Evolutionary conservation across 2,888 invertebrate species (phyloP).

Genomic region (Ochropleura leucogaster): DNA sequence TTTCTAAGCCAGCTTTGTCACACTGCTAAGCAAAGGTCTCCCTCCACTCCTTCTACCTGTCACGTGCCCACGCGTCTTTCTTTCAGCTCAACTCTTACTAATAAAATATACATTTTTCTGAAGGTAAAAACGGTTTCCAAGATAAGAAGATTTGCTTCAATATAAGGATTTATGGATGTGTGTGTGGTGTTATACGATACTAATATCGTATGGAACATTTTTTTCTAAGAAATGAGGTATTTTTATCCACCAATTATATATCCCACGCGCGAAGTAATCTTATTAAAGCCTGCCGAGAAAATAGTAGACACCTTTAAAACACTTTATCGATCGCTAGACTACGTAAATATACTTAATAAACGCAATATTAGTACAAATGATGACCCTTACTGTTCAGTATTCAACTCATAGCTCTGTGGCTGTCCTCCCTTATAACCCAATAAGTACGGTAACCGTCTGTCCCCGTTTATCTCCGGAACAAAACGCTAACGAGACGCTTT

Average conservation of each 20-base stretch:
- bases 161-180: no score
- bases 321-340: constrained; percentile 26
- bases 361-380: constrained; percentile 29
- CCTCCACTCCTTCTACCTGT: no score
- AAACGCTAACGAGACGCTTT: constrained; percentile 27
- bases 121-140: neutral
- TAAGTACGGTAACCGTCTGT: constrained; percentile 30
- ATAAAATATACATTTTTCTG: neutral
- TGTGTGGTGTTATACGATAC: no score
- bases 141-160: neutral
- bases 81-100: no score
- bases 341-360: constrained; percentile 28
- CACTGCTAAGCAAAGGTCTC: no score
- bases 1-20: no score
- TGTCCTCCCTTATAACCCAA: constrained; percentile 32
- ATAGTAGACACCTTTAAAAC: neutral
- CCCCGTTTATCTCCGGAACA: constrained; percentile 21
- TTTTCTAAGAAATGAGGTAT: neutral
- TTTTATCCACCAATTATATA: no score
- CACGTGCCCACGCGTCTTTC: no score
- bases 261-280: no score
- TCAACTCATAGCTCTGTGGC: constrained; percentile 30
- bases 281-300: no score
- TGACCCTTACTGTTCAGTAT: constrained; percentile 36
- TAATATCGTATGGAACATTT: no score